Base-by-base conservation (phyloP, 2,888 invertebrate genomes). In the Watsonalla binaria region DNA sequence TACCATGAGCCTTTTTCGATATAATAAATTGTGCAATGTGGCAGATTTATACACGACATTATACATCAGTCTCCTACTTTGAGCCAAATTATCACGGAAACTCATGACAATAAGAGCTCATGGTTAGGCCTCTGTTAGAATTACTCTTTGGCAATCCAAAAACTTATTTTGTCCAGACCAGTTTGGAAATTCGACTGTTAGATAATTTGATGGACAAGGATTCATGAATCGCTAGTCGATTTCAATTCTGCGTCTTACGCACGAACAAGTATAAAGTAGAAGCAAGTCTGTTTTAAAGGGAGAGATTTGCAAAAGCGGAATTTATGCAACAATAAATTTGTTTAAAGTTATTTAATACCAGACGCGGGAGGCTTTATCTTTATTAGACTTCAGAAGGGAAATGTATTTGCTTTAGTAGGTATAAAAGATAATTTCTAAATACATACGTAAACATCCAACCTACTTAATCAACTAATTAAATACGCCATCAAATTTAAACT, bases 321-420 rank as follows among this genome's bases (percentile, higher is more conserved):
- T 57, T 57, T 57, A 57, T 57, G 46, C 57, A 53, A 51, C 51
- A 54, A 51, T 57, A 57, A 57, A 57, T 57, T 53, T 54, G 51
- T 46, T 54, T 54, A 37, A 54, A 52, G 50, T 37, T 54, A 50
- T 57, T 50, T 52, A 54, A 54, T 49, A 15, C 45, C 46, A 50
- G 46, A 39, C 47, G 34, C 49, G 37, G 37, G 15, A 49, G 37
- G 37, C 39, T 49, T 14, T 57, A 53, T 46, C 14, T 45, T 47
- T 45, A 58, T 58, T 46, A 58, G 48, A 53, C 55, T 56, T 58
- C 46, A 46, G 54, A 51, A 39, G 56, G 51, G 56, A 56, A 53
- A 24, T 51, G 49, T 45, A 47, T 51, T 51, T 55, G 55, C 55
- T 54, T 49, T 54, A 37, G 8, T 37, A 14, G 5, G 14, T 9